A percentile compares a stretch with the other conserved stretches of the same genome.
phyloP scores from a whole-genome alignment of 2,797 vertebrate genomes.

The Chromobotia macracanthus region DNA sequence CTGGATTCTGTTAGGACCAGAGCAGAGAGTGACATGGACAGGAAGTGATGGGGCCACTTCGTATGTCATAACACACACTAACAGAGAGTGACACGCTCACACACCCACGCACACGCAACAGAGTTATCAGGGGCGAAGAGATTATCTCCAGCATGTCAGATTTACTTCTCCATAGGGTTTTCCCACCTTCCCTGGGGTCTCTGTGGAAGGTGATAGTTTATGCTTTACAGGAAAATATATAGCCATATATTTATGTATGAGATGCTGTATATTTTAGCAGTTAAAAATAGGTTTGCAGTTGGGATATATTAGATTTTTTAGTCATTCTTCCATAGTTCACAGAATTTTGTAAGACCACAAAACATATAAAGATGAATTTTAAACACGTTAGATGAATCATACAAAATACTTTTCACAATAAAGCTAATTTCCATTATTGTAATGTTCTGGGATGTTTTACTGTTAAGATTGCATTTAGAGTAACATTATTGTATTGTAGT shows the following conservation, averaged over 20 bases:
- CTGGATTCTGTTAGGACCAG: conserved; percentile 49
- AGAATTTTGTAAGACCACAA: background rate
- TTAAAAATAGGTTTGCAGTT: conserved; percentile 29
- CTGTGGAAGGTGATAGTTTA: conserved; percentile 20
- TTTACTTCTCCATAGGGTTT: conserved; percentile 31
- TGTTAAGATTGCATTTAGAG: background rate
- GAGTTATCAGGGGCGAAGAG: conserved; percentile 44
- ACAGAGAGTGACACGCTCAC: conserved; percentile 39
- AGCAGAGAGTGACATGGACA: conserved; percentile 56
- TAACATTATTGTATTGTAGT: background rate
- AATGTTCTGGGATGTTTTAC: too few relatives aligned
- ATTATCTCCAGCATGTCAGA: conserved; percentile 32
- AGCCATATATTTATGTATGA: conserved; percentile 36
- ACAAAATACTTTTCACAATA: background rate
- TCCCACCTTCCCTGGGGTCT: conserved; percentile 15
- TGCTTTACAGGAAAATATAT: conserved; percentile 19
- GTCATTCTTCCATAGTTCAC: background rate
- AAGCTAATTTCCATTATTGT: background rate
- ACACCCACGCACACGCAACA: conserved; percentile 31
- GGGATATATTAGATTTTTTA: conserved; percentile 4
- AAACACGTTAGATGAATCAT: background rate
- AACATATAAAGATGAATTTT: background rate
- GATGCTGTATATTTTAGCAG: conserved; percentile 27
- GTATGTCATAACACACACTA: conserved; percentile 48
- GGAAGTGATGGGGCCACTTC: conserved; percentile 56